A percentile compares a stretch with the other conserved stretches of the same genome.
Evolutionary conservation across 2,113 vertebrate genomes (phyloP).

Genomic region (Lates calcarifer): DNA sequence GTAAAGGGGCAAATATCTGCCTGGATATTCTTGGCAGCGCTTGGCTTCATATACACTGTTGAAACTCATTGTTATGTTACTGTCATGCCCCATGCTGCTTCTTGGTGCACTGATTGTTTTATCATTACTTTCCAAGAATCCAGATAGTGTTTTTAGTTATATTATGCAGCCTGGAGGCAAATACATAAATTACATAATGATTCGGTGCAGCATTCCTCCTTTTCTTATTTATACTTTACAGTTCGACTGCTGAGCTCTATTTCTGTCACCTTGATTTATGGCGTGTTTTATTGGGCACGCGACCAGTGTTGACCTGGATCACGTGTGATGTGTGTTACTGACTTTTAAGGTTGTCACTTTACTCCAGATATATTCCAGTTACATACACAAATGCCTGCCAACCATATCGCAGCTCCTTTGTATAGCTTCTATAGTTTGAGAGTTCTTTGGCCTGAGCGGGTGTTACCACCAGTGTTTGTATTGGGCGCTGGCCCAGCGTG

Average conservation of each 20-base stretch:
- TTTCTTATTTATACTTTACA: constrained; percentile 6
- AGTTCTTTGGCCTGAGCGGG: constrained; percentile 28
- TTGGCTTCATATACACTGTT: neutral
- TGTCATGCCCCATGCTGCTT: neutral
- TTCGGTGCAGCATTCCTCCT: neutral
- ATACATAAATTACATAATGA: constrained; percentile 28
- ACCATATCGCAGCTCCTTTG: constrained; percentile 46
- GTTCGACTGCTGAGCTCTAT: neutral
- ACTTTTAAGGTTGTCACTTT: constrained; percentile 51
- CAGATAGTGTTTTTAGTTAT: neutral
- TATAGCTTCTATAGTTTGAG: constrained; percentile 55
- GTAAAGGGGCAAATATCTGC: constrained; percentile 26
- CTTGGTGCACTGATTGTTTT: neutral
- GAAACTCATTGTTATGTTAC: neutral
- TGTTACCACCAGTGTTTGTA: constrained; percentile 60
- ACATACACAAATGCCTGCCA: constrained; percentile 48
- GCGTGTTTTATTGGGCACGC: neutral
- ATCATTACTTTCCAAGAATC: neutral
- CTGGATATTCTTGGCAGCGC: constrained; percentile 23
- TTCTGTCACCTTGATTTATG: constrained; percentile 47
- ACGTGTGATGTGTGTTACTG: constrained; percentile 43
- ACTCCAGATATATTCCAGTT: constrained; percentile 53
- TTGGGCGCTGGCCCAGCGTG: constrained; percentile 42
- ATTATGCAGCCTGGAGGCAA: constrained; percentile 14
- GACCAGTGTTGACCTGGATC: constrained; percentile 47